These are phyloP conservation scores for Loris lydekkerianus DNA, from an alignment of 2,797 vertebrate species.

Conservation along the genomic window DNA sequence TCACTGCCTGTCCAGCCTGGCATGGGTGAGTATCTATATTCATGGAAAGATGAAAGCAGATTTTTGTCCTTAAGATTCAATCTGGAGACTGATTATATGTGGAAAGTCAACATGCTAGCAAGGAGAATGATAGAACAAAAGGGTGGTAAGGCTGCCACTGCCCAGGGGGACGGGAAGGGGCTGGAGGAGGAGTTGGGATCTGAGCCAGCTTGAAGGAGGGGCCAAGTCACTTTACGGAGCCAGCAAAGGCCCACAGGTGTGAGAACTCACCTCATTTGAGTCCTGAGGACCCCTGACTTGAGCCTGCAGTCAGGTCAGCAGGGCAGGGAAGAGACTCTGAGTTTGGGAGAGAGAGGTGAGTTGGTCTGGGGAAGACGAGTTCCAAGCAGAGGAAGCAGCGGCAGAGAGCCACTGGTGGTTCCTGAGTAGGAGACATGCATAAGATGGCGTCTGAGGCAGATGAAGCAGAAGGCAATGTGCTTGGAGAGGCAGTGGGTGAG, in stretches of 20 bases:
- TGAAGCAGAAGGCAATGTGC: background rate
- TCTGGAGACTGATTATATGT: background rate
- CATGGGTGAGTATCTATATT: background rate
- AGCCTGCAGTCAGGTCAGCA: background rate
- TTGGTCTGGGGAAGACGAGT: background rate
- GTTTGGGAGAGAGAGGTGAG: background rate
- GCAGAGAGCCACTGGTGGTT: background rate
- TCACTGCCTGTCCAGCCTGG: background rate
- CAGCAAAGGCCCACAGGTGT: background rate
- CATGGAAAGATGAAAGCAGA: background rate
- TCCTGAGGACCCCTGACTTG: background rate
- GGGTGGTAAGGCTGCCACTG: background rate
- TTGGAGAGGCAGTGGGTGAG: background rate
- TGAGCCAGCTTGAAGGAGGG: background rate
- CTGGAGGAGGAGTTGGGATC: background rate
- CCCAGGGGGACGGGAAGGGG: background rate
- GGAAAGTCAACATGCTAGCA: background rate
- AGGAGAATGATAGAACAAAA: background rate
- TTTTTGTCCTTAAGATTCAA: constrained; percentile 31
- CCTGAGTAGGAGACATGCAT: background rate
- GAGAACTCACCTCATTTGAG: background rate
- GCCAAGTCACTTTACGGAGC: background rate
- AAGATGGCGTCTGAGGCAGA: background rate
- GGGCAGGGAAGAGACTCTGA: background rate
- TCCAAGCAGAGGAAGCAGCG: background rate